Conservation (phyloP, 1,140 invertebrate species). For the Ceratina japonica region DNA sequence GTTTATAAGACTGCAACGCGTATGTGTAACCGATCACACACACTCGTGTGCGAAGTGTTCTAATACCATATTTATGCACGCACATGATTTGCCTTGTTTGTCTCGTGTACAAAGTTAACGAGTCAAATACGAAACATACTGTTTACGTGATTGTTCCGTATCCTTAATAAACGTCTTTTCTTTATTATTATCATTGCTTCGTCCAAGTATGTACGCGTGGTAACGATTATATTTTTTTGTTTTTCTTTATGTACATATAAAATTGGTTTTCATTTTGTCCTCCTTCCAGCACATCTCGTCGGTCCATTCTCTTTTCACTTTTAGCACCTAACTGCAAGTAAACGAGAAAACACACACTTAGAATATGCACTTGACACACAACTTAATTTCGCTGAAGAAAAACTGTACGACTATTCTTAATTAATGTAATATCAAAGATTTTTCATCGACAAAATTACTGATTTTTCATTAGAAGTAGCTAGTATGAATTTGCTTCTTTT, state of each 20-base stretch:
- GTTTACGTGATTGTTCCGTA: conserved; percentile 7
- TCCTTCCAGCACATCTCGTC: conserved; percentile 58
- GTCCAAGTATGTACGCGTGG: conserved; percentile 39
- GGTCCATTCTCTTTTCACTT: conserved; percentile 62
- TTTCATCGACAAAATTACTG: background rate
- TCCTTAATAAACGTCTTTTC: conserved; percentile 24
- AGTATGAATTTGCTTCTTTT: background rate
- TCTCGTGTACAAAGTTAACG: conserved; percentile 35
- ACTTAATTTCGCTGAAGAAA: background rate
- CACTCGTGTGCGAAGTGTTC: background rate
- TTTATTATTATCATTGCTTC: conserved; percentile 28
- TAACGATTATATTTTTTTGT: conserved; percentile 44
- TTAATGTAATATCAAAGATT: background rate
- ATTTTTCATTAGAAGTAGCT: background rate
- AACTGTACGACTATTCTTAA: background rate
- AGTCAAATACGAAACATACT: conserved; percentile 13
- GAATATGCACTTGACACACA: conserved; percentile 1
- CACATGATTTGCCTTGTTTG: conserved; percentile 8
- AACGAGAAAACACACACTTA: conserved; percentile 56
- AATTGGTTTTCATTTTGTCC: conserved; percentile 59
- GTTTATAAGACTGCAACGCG: background rate
- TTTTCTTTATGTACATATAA: conserved; percentile 70
- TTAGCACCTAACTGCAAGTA: conserved; percentile 72
- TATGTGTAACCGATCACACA: background rate
- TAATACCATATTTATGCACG: conserved; percentile 11